Conservation (phyloP, 2,888 invertebrate genomes). For the Ormyrus nitidulus region DNA sequence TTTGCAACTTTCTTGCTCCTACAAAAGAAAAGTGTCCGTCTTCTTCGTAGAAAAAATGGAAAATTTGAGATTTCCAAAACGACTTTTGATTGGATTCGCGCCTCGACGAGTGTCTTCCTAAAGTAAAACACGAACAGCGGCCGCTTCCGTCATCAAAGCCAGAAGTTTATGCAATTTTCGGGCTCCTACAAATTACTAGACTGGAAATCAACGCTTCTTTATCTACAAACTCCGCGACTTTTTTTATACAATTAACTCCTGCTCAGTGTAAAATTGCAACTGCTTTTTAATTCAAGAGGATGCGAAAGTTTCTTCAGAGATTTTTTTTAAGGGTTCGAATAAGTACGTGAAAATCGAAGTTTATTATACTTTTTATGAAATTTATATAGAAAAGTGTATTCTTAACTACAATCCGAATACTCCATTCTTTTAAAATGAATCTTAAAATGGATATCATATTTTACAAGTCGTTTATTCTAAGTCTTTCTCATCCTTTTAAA, state of each 20-base stretch:
- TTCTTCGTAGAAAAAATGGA: constrained; percentile 44
- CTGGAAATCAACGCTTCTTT: constrained; percentile 24
- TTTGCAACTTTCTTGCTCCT: constrained; percentile 38
- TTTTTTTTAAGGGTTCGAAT: background rate
- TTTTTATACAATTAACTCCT: constrained; percentile 32
- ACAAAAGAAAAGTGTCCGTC: constrained; percentile 20
- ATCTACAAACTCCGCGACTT: constrained; percentile 34
- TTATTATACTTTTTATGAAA: background rate
- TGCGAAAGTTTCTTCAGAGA: constrained; percentile 1
- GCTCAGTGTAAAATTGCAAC: constrained; percentile 30
- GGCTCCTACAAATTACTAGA: background rate
- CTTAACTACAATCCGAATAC: background rate
- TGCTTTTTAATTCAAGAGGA: constrained; percentile 56
- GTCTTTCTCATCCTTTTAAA: constrained; percentile 39
- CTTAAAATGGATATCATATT: background rate
- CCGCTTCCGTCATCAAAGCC: constrained; percentile 69
- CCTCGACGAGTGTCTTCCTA: constrained; percentile 42
- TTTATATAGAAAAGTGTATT: background rate
- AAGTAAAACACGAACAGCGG: constrained; percentile 33
- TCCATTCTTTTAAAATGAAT: background rate
- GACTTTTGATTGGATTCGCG: constrained; percentile 52
- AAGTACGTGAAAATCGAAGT: background rate
- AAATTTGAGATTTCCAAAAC: constrained; percentile 52
- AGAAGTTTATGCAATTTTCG: constrained; percentile 4
- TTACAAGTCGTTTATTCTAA: too few species aligned